These are phyloP conservation scores for Tipula unca DNA, from an alignment of 2,888 invertebrate species.

Conservation along the genomic window DNA sequence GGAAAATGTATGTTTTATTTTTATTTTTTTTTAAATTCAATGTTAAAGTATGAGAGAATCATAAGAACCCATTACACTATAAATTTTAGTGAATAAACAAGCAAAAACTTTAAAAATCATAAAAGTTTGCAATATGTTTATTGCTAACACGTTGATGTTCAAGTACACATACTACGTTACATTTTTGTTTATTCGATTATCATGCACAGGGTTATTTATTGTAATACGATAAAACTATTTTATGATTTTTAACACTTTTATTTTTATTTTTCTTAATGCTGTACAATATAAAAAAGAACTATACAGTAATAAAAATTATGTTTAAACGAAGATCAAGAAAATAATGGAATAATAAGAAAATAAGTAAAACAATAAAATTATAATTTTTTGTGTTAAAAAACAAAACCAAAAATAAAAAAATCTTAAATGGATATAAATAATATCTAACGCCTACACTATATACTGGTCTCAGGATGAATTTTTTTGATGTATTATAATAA, in stretches of 20 bases:
- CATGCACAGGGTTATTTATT: neutral
- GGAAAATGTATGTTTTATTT: too few relatives aligned
- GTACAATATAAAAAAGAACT: neutral
- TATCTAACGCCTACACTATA: constrained; percentile 8
- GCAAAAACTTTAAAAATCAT: neutral
- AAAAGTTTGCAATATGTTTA: neutral
- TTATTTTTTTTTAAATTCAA: neutral
- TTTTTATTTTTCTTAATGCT: neutral
- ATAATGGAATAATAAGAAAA: neutral
- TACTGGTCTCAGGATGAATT: neutral
- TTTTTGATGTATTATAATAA: neutral
- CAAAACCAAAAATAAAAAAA: neutral
- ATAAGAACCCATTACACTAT: neutral
- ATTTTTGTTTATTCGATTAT: neutral
- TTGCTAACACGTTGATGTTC: neutral
- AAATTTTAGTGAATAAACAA: neutral
- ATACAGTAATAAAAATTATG: neutral
- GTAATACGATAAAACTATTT: neutral
- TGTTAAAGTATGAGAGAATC: neutral
- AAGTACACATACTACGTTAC: neutral
- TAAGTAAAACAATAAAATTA: constrained; percentile 8
- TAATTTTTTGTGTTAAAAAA: neutral
- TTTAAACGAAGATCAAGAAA: neutral
- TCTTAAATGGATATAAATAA: neutral
- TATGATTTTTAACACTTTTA: constrained; percentile 9